Conservation (phyloP, 2,888 invertebrate species). For the Oxystoma pomonae region DNA sequence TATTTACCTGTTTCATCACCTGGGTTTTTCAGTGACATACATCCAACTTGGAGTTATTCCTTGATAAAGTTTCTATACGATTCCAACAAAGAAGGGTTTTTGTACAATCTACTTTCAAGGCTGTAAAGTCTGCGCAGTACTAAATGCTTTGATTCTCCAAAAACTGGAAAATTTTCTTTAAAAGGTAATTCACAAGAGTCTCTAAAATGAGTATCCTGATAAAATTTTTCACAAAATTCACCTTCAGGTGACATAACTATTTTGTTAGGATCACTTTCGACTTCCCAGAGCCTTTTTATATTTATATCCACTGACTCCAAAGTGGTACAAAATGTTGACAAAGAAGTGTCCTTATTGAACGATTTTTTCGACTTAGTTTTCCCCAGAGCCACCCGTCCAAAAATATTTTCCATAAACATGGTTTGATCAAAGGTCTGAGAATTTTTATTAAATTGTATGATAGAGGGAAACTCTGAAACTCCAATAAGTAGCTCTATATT, state of each 20-base stretch:
- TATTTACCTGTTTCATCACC: not conserved
- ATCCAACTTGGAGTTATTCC: not conserved
- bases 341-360: no score
- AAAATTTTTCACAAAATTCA: constrained; percentile 1
- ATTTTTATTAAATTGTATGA: not conserved
- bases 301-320: no score
- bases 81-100: not conserved
- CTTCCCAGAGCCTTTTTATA: no score
- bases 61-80: constrained; percentile 3
- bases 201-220: not conserved
- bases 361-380: not conserved
- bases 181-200: not conserved
- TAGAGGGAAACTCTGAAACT: not conserved
- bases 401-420: not conserved
- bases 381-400: not conserved
- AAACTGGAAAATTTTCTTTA: not conserved
- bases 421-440: not conserved
- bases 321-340: no score
- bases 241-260: not conserved
- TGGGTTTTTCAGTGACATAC: not conserved
- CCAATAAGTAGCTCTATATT: not conserved
- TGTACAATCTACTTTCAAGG: constrained; percentile 2
- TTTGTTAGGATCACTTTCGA: no score
- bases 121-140: not conserved
- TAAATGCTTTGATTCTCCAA: constrained; percentile 1